Base-by-base conservation (phyloP, 2,888 invertebrate species). In the Parelbella ahira region DNA sequence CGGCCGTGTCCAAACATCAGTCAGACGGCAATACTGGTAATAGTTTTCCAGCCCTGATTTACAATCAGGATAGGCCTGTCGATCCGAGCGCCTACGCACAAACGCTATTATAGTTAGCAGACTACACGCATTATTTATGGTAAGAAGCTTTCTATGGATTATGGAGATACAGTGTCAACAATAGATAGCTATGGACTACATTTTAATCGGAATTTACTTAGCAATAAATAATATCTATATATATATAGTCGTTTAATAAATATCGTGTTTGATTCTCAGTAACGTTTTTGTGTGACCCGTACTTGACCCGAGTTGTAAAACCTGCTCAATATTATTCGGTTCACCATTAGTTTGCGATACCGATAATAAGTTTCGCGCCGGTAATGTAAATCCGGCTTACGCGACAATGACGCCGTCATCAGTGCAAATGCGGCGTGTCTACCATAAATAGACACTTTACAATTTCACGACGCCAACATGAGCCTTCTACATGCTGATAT, bases 111-210 rank as follows among this genome's bases (percentile, higher is more conserved):
- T 76, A 75, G 76, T 80, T 75, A 74, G 74, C 72, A 65, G 74
- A 58, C 76, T 76, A 86, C 84, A 81, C 73, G 80, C 68, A 82
- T 87, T 86, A 87, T 87, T 86, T 87, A 87, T 87, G 81, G 80
- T 87, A 86, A 87, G 86, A 71, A 83, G 86, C 82, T 86, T 83
- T 64, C 60, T 64, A 68, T 71, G 83, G 86, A 83, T 86, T 86
- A 86, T 76, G 76, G 71, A 74, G 80, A 72, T 80, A 64, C 64
- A 65, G 75, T 78, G 80, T 79, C 84, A 83, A 84, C 84, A 84
- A 82, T 78, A 68, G 37, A 27, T 37, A 11, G 29, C 15, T 15
- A 3, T 30, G 30, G 24, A 38, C 10, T 11, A 23, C 18, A 30
- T 38, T 38, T 38, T 38, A 38, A 38, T 38, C 30, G 30, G 24